Evolutionary conservation across 37 sponge, comb jelly and placozoan species (phyloP), one percentile per base, ranked within the genome.

Genomic region (Oopsacas minuta): DNA sequence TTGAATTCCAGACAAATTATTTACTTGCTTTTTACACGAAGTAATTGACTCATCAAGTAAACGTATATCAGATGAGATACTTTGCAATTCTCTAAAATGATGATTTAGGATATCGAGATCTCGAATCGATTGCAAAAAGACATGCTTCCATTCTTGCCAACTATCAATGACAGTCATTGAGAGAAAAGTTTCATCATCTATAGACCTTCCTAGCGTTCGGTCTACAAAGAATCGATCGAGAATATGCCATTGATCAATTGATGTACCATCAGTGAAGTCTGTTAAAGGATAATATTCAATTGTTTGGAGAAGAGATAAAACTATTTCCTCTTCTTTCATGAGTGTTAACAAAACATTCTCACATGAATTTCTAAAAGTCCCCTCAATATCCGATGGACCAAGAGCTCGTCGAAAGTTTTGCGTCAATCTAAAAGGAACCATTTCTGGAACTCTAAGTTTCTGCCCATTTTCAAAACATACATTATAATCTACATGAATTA

Each of bases 401-500:
- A 95, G 90, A 30, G 99, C 99, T 23, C 84, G 32, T 34, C 88
- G 90, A 5, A 97, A 93, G 85, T 97, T 97, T 82, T 95, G 92
- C 23, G 99, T 97, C 90, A 97, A 88, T 85, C 99, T 82, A 83
- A 95, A 97, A 0, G 99, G 95, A 0, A 97, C 99, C 39, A 87
- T 95, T 90, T 97, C 99, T 53, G 99, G 99, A 3, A 97, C 99
- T 12, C 99, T 85, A 38, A 97, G 69, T 39, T 91, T 92, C 81
- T 83, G 83, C 7, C 99, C 99, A 83, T 97, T 97, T 90, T 97
- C 99, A 91, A 97, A 97, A 84, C 99, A 97, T 82, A 97, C 99
- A 52, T 97, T 97, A 90, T 97, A 97, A 83, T 97, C 99, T 39
- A 97, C 96, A 89, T 97, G 99, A 0, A 97, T 92, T 89, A 94